These are phyloP conservation scores for Cossypha niveicapilla DNA, from an alignment of 2,797 vertebrate species.

Conservation along the genomic window DNA sequence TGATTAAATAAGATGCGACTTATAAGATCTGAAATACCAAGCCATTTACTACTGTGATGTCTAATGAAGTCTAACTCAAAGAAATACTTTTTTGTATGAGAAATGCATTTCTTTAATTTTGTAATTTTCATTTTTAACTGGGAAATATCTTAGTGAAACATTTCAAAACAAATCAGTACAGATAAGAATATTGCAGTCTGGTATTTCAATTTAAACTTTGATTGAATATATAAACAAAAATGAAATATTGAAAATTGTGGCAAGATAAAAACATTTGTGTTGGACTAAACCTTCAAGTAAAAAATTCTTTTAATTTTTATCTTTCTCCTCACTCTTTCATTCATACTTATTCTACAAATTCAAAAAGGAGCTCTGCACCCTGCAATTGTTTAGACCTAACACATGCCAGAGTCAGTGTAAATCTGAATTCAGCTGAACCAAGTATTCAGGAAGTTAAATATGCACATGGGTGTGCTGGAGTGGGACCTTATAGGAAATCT, in stretches of 20 bases:
- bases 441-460: background rate
- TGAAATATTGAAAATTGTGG: background rate
- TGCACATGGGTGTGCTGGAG: background rate
- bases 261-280: background rate
- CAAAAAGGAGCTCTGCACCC: background rate
- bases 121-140: background rate
- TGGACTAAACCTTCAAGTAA: background rate
- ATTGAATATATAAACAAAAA: background rate
- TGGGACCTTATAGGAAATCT: background rate
- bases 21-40: background rate
- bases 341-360: background rate
- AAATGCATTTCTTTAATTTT: background rate
- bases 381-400: background rate
- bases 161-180: background rate
- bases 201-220: background rate
- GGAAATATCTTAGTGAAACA: background rate
- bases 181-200: background rate
- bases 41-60: background rate
- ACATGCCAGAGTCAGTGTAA: background rate
- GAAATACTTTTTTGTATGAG: background rate
- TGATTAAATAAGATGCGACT: background rate
- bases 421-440: background rate
- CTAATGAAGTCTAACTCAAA: background rate
- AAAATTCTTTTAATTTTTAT: background rate
- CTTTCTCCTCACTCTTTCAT: background rate